These are phyloP conservation scores for Drosophila nigricruria DNA, from an alignment of 2,888 invertebrate genomes.

Conservation along the genomic window DNA sequence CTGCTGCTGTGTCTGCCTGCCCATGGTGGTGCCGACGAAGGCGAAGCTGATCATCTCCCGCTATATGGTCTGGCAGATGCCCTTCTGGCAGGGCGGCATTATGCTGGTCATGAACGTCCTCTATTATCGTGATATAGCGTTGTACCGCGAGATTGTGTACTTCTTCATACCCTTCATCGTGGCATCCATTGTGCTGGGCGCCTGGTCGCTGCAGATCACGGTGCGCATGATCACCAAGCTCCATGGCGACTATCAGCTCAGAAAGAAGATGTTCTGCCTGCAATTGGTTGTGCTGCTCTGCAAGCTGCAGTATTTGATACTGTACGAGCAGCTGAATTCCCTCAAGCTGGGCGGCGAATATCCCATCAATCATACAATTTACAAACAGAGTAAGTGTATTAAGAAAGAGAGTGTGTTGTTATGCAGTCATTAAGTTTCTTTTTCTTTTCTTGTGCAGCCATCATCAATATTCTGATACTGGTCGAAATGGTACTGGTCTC, in stretches of 20 bases:
- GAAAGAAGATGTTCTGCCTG: conserved; percentile 82
- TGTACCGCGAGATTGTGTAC: conserved; percentile 72
- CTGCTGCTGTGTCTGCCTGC: conserved; percentile 82
- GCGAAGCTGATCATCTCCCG: conserved; percentile 76
- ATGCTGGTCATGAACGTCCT: conserved; percentile 83
- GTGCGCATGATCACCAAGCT: conserved; percentile 80
- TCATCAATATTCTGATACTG: conserved; percentile 83
- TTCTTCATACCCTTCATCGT: conserved; percentile 84
- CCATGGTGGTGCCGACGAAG: conserved; percentile 75
- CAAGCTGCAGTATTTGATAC: conserved; percentile 82
- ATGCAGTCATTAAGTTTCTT: background rate
- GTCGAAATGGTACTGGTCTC: conserved; percentile 84
- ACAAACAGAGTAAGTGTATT: conserved; percentile 81
- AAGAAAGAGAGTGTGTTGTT: background rate
- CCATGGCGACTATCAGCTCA: conserved; percentile 79
- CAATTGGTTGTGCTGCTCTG: conserved; percentile 83
- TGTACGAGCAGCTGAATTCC: conserved; percentile 76
- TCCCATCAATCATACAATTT: conserved; percentile 83
- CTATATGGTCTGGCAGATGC: conserved; percentile 84
- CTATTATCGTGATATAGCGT: conserved; percentile 73
- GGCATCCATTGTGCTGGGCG: conserved; percentile 82
- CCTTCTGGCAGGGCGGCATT: conserved; percentile 82
- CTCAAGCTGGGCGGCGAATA: conserved; percentile 78
- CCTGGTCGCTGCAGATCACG: conserved; percentile 84
- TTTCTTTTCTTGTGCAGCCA: conserved; percentile 59